Conservation (phyloP, 2,888 invertebrate species). For the Geotrupes spiniger region DNA sequence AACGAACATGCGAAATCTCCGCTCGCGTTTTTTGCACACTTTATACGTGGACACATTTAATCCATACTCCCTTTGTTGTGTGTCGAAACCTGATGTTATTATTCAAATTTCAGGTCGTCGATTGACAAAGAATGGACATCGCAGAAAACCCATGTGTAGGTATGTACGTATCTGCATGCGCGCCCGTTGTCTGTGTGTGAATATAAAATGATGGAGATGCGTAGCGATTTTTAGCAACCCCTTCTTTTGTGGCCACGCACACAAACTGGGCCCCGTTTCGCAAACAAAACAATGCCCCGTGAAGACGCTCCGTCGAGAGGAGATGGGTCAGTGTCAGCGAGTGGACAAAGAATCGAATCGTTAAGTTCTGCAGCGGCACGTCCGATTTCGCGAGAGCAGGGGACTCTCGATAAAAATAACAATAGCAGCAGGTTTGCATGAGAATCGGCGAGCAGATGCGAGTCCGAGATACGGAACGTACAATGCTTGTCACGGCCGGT, state of each 20-base stretch:
- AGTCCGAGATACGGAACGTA: conserved; percentile 18
- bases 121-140: conserved; percentile 4
- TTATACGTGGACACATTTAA: no score
- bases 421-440: conserved; percentile 39
- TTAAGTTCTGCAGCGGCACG: conserved; percentile 35
- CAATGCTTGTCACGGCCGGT: conserved; percentile 37
- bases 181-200: background rate
- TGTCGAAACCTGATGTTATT: background rate
- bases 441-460: conserved; percentile 27
- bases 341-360: conserved; percentile 31
- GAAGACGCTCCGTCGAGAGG: conserved; percentile 12
- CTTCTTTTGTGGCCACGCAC: background rate
- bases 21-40: no score
- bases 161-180: no score
- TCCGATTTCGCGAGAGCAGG: conserved; percentile 35
- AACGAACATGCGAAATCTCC: no score
- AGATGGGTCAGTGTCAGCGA: conserved; percentile 30
- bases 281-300: conserved; percentile 32
- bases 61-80: no score
- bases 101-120: conserved; percentile 3
- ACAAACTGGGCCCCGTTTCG: conserved; percentile 27
- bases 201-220: background rate
- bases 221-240: conserved; percentile 1
- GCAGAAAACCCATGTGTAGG: background rate
- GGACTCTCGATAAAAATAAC: conserved; percentile 35